phyloP scores from a whole-genome alignment of 2,113 vertebrate genomes.

The Ivindomyrus marchei region DNA sequence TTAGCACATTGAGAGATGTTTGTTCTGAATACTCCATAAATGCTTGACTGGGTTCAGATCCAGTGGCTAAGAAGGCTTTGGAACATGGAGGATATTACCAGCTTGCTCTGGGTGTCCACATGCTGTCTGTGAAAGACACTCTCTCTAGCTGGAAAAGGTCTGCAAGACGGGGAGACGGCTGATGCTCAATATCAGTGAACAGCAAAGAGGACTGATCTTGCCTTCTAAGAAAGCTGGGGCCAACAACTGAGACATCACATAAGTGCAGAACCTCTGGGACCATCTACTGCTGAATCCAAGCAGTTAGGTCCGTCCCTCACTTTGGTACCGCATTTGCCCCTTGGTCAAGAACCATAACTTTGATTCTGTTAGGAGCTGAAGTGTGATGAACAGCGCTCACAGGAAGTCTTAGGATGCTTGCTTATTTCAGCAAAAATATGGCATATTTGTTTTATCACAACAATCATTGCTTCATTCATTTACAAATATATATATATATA shows the following conservation, averaged over 20 bases:
- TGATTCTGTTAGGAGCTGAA: neutral
- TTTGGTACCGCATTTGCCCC: neutral
- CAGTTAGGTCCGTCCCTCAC: neutral
- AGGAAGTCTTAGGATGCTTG: too few relatives aligned
- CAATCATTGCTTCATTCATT: neutral
- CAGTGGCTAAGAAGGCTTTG: neutral
- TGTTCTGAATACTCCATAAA: neutral
- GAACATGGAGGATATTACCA: neutral
- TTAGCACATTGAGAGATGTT: neutral
- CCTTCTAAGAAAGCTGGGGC: neutral
- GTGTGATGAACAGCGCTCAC: neutral
- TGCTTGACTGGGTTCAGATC: neutral
- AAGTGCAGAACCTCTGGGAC: neutral
- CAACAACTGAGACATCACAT: neutral
- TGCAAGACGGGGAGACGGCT: neutral
- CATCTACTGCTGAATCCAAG: neutral
- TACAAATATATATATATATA: neutral
- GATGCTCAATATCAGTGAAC: neutral
- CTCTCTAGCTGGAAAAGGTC: neutral
- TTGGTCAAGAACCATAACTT: neutral
- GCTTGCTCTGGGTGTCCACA: neutral
- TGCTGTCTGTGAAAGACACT: neutral
- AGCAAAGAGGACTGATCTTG: neutral
- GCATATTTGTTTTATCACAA: neutral
- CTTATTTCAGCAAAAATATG: too few relatives aligned